Conservation (phyloP, 1,140 invertebrate genomes). For the Psilanteris sp. region DNA sequence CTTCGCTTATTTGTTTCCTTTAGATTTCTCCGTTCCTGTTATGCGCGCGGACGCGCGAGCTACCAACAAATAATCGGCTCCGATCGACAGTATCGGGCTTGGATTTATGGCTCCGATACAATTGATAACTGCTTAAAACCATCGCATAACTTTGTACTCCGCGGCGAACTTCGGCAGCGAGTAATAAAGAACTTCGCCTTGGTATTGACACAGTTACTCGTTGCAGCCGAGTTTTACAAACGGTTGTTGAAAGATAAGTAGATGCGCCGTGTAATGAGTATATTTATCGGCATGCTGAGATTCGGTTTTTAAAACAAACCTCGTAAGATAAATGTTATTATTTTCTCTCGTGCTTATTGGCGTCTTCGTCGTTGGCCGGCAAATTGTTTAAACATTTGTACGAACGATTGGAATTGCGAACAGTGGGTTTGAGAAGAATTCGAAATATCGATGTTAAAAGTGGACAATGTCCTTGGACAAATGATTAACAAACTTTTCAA, state of each 20-base stretch:
- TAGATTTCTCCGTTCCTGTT: constrained; percentile 37
- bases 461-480: too few relatives aligned
- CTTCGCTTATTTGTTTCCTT: constrained; percentile 46
- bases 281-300: constrained; percentile 13
- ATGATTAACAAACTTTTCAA: too few relatives aligned
- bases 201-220: constrained; percentile 50
- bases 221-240: constrained; percentile 19
- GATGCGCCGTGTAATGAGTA: constrained; percentile 34
- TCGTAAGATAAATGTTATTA: constrained; percentile 30
- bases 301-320: constrained; percentile 6
- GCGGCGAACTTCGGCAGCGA: constrained; percentile 21
- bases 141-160: constrained; percentile 44
- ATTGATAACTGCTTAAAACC: constrained; percentile 45
- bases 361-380: too few relatives aligned
- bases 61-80: constrained; percentile 52
- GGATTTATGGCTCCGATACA: constrained; percentile 53
- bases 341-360: too few relatives aligned
- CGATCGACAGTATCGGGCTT: constrained; percentile 47
- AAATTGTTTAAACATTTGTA: too few relatives aligned
- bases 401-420: too few relatives aligned
- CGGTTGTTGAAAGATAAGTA: constrained; percentile 42
- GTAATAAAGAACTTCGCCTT: constrained; percentile 39
- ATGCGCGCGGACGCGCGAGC: constrained; percentile 14
- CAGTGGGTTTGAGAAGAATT: too few relatives aligned
- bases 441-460: too few relatives aligned